phyloP scores from a whole-genome alignment of 1,140 invertebrate genomes.

The Teleogryllus occipitalis region DNA sequence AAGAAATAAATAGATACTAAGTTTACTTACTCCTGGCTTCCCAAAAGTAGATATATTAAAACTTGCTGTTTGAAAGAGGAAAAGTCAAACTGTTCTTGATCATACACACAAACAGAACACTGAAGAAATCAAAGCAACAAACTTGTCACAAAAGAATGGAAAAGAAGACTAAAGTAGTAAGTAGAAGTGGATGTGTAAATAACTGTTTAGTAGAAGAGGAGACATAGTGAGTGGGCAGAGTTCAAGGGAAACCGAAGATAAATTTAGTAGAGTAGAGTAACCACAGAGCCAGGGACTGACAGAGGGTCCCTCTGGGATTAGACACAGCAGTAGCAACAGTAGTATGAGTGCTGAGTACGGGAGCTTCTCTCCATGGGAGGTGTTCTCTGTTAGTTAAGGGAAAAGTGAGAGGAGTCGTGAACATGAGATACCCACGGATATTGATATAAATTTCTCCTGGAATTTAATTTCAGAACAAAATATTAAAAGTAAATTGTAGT shows the following conservation, averaged over 20 bases:
- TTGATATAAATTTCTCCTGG: too few species aligned
- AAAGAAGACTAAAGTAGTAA: neutral
- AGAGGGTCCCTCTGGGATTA: neutral
- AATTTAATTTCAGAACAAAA: too few species aligned
- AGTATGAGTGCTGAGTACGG: neutral
- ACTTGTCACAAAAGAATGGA: neutral
- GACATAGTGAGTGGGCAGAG: neutral
- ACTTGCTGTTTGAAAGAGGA: neutral
- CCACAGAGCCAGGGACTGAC: neutral
- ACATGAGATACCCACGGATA: too few species aligned
- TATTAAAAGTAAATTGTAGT: too few species aligned
- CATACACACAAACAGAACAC: neutral
- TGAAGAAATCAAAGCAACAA: slow-evolving; percentile 1
- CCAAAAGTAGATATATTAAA: neutral
- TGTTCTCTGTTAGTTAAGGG: neutral
- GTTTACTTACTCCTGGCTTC: slow-evolving; percentile 3
- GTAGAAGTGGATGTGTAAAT: neutral
- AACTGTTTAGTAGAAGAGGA: neutral
- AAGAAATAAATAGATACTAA: neutral
- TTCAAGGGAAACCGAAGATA: neutral
- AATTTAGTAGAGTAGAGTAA: neutral
- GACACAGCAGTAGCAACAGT: neutral
- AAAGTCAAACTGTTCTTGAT: neutral
- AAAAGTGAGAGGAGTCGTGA: neutral
- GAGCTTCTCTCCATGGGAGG: neutral